Evolutionary conservation across 2,888 invertebrate species (phyloP), one percentile per base, ranked within the genome.

Genomic region (Gymnocheta viridis): DNA sequence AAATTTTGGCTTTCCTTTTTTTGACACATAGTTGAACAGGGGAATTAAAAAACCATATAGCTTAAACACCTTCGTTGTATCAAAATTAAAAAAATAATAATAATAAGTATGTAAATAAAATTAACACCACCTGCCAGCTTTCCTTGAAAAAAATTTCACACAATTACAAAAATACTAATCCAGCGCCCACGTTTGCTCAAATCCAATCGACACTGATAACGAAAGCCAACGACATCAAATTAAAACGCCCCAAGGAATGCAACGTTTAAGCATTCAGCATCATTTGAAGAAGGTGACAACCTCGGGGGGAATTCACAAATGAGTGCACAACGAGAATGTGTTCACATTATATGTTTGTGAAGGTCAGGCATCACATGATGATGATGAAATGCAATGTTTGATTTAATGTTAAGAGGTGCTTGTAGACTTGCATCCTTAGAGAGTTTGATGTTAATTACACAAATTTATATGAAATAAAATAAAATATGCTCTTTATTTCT

Each of bases 241-340:
- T 27, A 79, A 54, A 79, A 70, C 54, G 70, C 79, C 70, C 35
- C 41, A 64, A 44, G 44, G 17, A 54, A 54, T 72, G 14, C 22
- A 70, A 70, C 27, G 44, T 51, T 29, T 54, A 17, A 44, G 27
- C 14, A 62, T 51, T 62, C 60, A 70, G 32, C 51, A 51, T 54
- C 54, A 22, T 79, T 70, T 49, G 54, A 79, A 54, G 32, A 70
- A 79, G 70, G 79, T 70, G 70, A 64, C 44, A 64, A 7, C 70
- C 70, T 19, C 35, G 0, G 22, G 70, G 62, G 62, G 29, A 72
- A 70, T 79, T 62, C 27, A 12, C 32, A 24, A 54, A 70, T 44
- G 44, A 47, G 62, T 32, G 9, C 64, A 72, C 14, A 22, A 78
- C 6, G 9, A 32, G 14, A 51, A 41, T 35, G 41, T 4, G 5